Base-by-base conservation (phyloP, 2,888 invertebrate species). In the Idaea aversata region DNA sequence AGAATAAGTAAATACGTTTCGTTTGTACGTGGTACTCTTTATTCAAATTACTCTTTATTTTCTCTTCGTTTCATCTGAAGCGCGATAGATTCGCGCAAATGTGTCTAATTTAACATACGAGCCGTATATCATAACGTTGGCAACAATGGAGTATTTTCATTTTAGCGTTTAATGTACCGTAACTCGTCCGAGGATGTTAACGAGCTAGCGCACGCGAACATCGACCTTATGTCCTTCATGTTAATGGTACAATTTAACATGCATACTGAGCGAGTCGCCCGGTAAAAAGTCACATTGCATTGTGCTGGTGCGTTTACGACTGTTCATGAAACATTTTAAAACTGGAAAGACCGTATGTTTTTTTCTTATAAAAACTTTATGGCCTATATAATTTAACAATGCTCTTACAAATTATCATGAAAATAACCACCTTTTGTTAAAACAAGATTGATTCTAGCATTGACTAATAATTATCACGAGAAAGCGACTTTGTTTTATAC, bases 121-220 rank as follows among this genome's bases (percentile, higher is more conserved):
- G 10, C 7, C 64, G 60, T 68, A 72, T 67, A 72, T 64, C 72
- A 63, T 65, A 67, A 68, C 63, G 69, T 68, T 73, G 71, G 71
- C 67, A 73, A 62, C 72, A 71, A 68, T 67, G 67, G 63, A 62
- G 68, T 71, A 68, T 74, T 73, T 77, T 78, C 77, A 80, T 77
- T 47, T 78, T 75, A 68, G 70, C 70, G 74, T 73, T 72, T 80
- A 82, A 80, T 83, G 78, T 79, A 70, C 68, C 77, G 74, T 74
- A 69, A 58, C 63, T 61, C 34, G 63, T 57, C 25, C 65, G 59
- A 59, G 25, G 65, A 62, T 62, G 63, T 67, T 71, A 68, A 66
- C 68, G 74, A 70, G 72, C 65, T 67, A 61, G 60, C 68, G 63
- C 75, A 64, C 67, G 61, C 68, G 68, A 73, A 72, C 66, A 72